A percentile compares a stretch with the other conserved stretches of the same genome.
These are phyloP conservation scores for Trachemys scripta DNA, from an alignment of 2,113 vertebrate genomes.

Conservation along the genomic window DNA sequence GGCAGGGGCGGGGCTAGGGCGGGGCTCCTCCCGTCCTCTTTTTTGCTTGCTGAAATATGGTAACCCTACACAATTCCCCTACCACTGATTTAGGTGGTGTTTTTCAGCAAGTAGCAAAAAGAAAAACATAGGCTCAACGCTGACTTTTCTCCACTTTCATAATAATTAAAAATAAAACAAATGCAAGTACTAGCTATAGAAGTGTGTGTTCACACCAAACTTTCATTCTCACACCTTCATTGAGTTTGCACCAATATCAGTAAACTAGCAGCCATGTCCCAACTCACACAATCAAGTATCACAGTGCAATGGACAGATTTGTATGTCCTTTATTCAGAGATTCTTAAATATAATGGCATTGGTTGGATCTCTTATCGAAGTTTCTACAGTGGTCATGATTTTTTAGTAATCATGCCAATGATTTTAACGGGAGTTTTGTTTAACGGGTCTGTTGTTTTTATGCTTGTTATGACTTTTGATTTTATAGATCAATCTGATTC, in stretches of 20 bases:
- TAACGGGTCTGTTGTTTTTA: no score
- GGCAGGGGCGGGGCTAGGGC: no score
- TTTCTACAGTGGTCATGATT: not conserved
- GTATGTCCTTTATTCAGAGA: not conserved
- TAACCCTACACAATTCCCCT: not conserved
- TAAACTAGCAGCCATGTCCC: not conserved
- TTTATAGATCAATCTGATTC: not conserved
- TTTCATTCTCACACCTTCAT: not conserved
- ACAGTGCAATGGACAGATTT: not conserved
- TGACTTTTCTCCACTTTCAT: not conserved
- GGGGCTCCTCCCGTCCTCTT: no score
- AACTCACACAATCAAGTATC: not conserved
- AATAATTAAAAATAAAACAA: not conserved
- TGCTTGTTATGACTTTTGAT: not conserved
- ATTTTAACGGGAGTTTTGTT: no score
- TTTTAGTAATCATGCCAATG: not conserved
- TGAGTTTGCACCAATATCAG: not conserved
- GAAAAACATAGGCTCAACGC: not conserved
- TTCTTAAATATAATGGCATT: not conserved
- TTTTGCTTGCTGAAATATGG: no score
- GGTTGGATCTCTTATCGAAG: not conserved
- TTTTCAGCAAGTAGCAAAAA: not conserved
- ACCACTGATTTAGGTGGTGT: not conserved
- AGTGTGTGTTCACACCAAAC: not conserved
- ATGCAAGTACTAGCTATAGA: no score